Conservation (phyloP, 92 coral and sea anemone genomes). For the Parazoanthus swiftii region DNA sequence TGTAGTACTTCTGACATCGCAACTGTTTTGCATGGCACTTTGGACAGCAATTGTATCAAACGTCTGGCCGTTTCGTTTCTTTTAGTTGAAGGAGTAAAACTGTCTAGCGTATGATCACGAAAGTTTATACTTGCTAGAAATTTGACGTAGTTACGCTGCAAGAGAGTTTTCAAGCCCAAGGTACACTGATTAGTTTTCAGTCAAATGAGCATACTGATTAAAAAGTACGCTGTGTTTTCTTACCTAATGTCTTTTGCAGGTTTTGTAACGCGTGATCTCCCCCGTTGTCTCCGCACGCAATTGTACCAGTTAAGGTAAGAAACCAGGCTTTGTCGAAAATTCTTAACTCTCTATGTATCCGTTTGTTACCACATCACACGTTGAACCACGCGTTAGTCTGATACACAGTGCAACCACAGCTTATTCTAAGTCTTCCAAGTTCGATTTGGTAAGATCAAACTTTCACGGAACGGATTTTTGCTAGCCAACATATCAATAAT, state of each 20-base stretch:
- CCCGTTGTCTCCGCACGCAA: conserved; percentile 43
- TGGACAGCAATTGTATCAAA: not conserved
- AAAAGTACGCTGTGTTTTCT: conserved; percentile 2
- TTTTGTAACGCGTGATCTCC: conserved; percentile 39
- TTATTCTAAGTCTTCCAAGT: not conserved
- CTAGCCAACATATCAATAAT: not conserved
- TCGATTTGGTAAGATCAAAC: not conserved
- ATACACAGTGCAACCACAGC: not conserved
- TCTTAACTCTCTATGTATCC: not conserved
- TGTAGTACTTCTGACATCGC: not conserved
- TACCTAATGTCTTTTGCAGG: conserved; percentile 39
- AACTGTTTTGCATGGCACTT: not conserved
- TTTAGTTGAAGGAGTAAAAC: not conserved
- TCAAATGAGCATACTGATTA: not conserved
- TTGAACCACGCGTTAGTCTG: not conserved
- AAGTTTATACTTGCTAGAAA: not conserved
- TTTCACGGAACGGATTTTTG: not conserved
- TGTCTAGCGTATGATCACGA: conserved; percentile 6
- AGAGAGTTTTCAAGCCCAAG: not conserved
- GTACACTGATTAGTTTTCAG: not conserved
- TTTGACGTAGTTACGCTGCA: not conserved
- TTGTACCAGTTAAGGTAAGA: conserved; percentile 22
- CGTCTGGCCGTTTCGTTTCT: not conserved
- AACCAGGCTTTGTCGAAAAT: not conserved
- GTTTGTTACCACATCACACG: not conserved